Conservation (phyloP, 64 coral and sea anemone species). For the Acropora yongei region DNA sequence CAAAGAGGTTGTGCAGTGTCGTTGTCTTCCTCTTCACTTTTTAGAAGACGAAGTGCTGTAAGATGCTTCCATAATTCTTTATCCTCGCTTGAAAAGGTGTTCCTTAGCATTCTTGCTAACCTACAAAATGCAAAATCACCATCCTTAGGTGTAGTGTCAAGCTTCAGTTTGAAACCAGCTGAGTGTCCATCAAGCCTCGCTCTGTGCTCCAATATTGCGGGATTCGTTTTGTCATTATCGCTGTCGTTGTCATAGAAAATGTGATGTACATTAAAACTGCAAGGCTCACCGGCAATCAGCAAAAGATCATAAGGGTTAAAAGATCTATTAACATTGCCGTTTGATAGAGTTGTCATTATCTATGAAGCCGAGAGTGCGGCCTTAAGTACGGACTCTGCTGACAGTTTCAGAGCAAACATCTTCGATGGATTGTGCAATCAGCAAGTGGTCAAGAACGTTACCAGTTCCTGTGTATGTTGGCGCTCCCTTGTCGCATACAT, state of each 20-base stretch:
- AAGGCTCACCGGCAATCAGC: background rate
- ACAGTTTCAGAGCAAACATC: conserved; percentile 23
- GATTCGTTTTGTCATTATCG: background rate
- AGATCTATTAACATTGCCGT: background rate
- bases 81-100: background rate
- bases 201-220: background rate
- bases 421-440: background rate
- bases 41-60: background rate
- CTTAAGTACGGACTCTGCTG: background rate
- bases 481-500: background rate
- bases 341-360: background rate
- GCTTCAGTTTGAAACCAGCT: background rate
- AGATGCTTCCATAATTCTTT: background rate
- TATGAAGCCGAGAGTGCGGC: background rate
- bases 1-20: background rate
- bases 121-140: conserved; percentile 45
- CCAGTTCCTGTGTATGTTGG: background rate
- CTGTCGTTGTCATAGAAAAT: background rate
- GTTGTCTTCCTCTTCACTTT: conserved; percentile 16
- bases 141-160: conserved; percentile 5
- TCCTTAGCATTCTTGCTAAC: background rate
- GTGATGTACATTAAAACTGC: background rate
- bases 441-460: background rate
- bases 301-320: background rate
- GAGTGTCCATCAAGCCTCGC: background rate